Evolutionary conservation across 1,140 invertebrate species (phyloP), one percentile per base, ranked within the genome.

Genomic region (Temnothorax curvispinosus): DNA sequence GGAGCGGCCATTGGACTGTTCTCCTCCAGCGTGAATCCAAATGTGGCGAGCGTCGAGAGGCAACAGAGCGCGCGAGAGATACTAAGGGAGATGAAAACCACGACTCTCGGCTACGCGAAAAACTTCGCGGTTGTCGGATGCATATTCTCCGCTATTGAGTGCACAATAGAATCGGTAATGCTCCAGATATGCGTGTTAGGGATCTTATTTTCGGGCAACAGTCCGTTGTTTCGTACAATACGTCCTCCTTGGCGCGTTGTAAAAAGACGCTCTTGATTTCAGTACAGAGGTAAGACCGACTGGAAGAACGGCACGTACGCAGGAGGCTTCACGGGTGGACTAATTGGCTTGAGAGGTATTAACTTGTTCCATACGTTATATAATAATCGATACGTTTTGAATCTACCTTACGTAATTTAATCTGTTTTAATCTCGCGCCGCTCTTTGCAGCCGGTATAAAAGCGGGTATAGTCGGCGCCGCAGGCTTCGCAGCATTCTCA

Each of bases 301-400:
- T 99, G 99, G 98, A 98, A 97, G 92, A 99, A 99, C 96, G 98
- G 98, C 15, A 99, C 98, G 11, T 97, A 98, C 94, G 98, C 99
- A 91, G 99, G 99, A 78, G 99, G 96, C 69, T 96, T 99, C 67
- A 99, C 99, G 60, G 99, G 99, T 86, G 99, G 99, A 62, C 91
- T 99, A n/a, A 98, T 99, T 94, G 99, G 99, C 52, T 95, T 99
- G 69, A 96, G 99, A 97, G 98, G 98, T 98, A 95, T 88, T 38
- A 13, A 35, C 35, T 52, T 50, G 47, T 0, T 8, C 3, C 18
- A 11, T 58, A 44, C 35, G 44, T 60, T 47, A 35, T n/a, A 7
- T n/a, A n/a, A 18, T n/a, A 18, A 6, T 6, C 3, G 18, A 54
- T 5, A n/a, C 2, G n/a, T 50, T 50, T 32, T 41, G 2, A 54